phyloP scores from a whole-genome alignment of 2,797 vertebrate species.

The Myotis myotis region DNA sequence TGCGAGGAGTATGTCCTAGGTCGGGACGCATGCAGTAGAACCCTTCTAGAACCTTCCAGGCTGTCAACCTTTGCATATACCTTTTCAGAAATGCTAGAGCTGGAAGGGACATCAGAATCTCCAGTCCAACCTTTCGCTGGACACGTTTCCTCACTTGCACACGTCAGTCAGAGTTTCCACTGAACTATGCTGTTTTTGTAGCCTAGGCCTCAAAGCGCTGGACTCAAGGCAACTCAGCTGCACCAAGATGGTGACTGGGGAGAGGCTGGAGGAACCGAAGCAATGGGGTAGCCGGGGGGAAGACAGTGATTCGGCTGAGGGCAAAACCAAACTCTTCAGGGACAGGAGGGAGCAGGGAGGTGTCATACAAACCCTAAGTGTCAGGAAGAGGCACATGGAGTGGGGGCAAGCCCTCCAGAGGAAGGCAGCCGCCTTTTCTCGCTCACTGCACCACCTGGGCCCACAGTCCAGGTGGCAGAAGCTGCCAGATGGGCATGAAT shows the following conservation, averaged over 20 bases:
- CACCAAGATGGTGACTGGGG: not conserved
- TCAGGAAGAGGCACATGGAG: not conserved
- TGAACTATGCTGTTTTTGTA: not conserved
- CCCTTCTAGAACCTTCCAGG: not conserved
- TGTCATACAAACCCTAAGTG: not conserved
- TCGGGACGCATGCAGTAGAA: not conserved
- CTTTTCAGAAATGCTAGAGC: not conserved
- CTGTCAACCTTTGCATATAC: not conserved
- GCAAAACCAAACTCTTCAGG: not conserved
- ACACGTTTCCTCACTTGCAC: not conserved
- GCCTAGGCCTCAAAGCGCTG: not conserved
- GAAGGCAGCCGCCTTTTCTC: not conserved
- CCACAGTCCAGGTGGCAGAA: not conserved
- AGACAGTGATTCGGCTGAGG: not conserved
- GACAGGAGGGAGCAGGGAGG: not conserved
- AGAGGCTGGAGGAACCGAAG: not conserved
- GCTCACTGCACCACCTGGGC: not conserved
- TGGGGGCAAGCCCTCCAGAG: not conserved
- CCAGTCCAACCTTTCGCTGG: not conserved
- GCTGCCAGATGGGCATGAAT: not conserved
- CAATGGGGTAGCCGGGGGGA: not conserved
- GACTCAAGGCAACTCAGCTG: not conserved
- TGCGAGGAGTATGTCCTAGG: not conserved
- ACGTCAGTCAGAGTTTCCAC: not conserved
- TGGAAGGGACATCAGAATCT: not conserved